Conservation (phyloP, 30 jellyfish, hydroid and myxozoan genomes). For the Nemopilema nomurai region DNA sequence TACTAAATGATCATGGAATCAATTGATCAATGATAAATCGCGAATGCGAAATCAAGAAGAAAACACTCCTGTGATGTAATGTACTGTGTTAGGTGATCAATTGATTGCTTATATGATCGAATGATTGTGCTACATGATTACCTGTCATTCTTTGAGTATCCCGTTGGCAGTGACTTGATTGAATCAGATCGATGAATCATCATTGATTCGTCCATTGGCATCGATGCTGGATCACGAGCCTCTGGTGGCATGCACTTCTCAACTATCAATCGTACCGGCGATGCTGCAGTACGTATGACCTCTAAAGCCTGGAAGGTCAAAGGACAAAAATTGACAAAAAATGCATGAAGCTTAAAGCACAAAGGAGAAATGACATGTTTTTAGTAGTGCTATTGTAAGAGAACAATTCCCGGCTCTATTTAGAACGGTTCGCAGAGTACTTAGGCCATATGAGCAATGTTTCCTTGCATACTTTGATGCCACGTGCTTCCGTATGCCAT, state of each 20-base stretch:
- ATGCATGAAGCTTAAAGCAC: background rate
- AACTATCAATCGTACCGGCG: constrained; percentile 76
- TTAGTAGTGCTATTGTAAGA: too few relatives aligned
- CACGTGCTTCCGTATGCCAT: too few relatives aligned
- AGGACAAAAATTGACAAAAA: background rate
- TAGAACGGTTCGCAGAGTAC: too few relatives aligned
- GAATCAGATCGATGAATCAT: constrained; percentile 82
- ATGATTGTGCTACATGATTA: background rate
- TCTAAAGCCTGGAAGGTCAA: constrained; percentile 69
- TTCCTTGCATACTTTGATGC: too few relatives aligned
- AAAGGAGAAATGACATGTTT: too few relatives aligned
- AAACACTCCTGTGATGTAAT: background rate
- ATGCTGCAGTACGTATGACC: constrained; percentile 76
- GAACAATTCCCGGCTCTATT: too few relatives aligned
- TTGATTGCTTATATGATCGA: background rate
- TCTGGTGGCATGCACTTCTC: constrained; percentile 87
- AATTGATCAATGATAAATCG: background rate
- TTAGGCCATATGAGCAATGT: too few relatives aligned
- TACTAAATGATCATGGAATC: background rate
- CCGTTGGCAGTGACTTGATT: constrained; percentile 80
- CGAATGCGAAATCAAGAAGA: background rate
- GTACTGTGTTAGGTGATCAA: background rate
- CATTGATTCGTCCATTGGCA: constrained; percentile 22
- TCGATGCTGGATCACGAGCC: constrained; percentile 11
- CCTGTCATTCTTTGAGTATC: constrained; percentile 54